Conservation (phyloP, 92 coral and sea anemone genomes). For the Phenganax stokvisi region DNA sequence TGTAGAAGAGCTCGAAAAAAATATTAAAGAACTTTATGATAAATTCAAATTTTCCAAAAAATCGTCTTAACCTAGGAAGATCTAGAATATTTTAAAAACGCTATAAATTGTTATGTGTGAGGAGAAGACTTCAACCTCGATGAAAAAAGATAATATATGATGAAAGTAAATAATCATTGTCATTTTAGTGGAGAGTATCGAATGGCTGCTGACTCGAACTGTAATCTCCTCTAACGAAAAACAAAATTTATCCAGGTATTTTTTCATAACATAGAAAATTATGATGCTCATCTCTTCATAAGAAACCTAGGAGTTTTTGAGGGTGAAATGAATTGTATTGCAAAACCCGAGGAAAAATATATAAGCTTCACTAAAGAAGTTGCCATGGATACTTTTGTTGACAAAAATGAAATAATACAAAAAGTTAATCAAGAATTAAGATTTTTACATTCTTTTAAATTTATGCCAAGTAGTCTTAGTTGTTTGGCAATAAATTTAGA, state of each 20-base stretch:
- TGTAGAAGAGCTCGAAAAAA: not conserved
- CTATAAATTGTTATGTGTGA: not conserved
- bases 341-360: not conserved
- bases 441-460: not conserved
- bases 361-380: not conserved
- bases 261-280: conserved; percentile 50
- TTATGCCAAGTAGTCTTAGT: too few species aligned
- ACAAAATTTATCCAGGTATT: conserved; percentile 36
- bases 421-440: too few species aligned
- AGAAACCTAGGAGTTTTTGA: not conserved
- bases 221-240: too few species aligned
- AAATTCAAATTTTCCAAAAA: not conserved
- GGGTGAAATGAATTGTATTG: not conserved
- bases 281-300: too few species aligned
- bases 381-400: not conserved
- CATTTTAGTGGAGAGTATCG: too few species aligned
- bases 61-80: not conserved
- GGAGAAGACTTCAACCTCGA: not conserved
- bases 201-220: too few species aligned
- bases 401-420: too few species aligned
- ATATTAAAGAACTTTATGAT: too few species aligned
- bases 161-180: conserved; percentile 2
- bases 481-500: not conserved
- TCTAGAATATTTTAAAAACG: not conserved
- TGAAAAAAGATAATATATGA: not conserved